Evolutionary conservation across 2,113 vertebrate genomes (phyloP), one percentile per base, ranked within the genome.

Genomic region (Chrysemys picta): DNA sequence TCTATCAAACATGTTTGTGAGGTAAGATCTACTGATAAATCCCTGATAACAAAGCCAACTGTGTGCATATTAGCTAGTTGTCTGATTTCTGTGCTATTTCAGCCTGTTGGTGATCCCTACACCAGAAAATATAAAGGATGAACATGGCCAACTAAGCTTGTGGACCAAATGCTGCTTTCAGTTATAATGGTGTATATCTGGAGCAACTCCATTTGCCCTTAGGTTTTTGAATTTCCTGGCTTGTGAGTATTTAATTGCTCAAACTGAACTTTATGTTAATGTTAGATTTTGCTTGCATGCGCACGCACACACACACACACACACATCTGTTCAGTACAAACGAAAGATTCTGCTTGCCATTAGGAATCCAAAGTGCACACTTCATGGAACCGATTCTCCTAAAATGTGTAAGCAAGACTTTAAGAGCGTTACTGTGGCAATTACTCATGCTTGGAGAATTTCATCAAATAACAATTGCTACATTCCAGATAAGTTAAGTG

Each of bases 401-500:
- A 86, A 91, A 95, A 96, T 82, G 85, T 84, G 84, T 94, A 89
- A 86, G 93, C 87, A 95, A 89, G 92, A 22, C 62, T 81, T 53
- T 80, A 75, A 95, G 65, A 90, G 59, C 3, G 4, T 82, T 38
- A 4, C 82, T 95, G 89, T 93, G 90, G 90, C 89, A 93, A 93
- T 95, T 94, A 90, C 86, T 93, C 91, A 89, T 91, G 87, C 35
- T 87, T 45, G 47, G 86, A 96, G 93, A 94, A 94, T 95, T 88
- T 91, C 75, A 54, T 84, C 92, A 89, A 93, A 89, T 82, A 91
- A 95, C 56, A 13, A 3, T 75, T 93, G 78, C 49, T 95, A 90
- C 90, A 91, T 97, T 97, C 95, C 92, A 89, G 91, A 84, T 94
- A 92, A 96, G 84, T 83, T 88, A 96, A 96, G 11, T 93, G 88